These are phyloP conservation scores for Esperia sulphurella DNA, from an alignment of 2,888 invertebrate species.

Conservation along the genomic window DNA sequence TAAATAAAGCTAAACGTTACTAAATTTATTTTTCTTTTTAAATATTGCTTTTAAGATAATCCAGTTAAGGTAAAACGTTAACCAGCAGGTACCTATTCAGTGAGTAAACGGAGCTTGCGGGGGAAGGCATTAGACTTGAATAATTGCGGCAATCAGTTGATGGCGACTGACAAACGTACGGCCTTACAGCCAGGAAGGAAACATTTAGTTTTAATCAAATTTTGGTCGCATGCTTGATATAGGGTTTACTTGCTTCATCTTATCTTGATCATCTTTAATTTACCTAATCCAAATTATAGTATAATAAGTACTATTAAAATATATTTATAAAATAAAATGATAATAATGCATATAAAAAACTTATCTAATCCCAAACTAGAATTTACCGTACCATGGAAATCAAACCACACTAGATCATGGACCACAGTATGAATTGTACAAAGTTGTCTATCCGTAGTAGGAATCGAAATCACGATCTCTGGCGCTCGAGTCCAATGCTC, in stretches of 20 bases:
- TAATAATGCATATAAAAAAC: too few relatives aligned
- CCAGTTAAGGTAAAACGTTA: neutral
- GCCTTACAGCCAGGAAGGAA: conserved; percentile 18
- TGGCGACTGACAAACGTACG: conserved; percentile 47
- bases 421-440: too few relatives aligned
- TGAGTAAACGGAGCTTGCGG: conserved; percentile 29
- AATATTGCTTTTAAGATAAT: neutral
- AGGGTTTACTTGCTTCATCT: neutral
- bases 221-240: neutral
- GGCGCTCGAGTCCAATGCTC: too few relatives aligned
- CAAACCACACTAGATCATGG: too few relatives aligned
- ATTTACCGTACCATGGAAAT: too few relatives aligned
- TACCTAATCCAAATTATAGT: too few relatives aligned
- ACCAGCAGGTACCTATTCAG: conserved; percentile 7
- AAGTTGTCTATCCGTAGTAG: too few relatives aligned
- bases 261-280: neutral
- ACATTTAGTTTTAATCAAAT: conserved; percentile 11
- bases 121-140: conserved; percentile 45
- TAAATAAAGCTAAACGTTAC: too few relatives aligned
- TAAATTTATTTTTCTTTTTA: neutral
- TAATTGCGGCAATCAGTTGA: conserved; percentile 53
- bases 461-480: too few relatives aligned
- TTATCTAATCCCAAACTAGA: too few relatives aligned
- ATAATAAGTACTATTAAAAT: too few relatives aligned
- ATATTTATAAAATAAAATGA: too few relatives aligned